Evolutionary conservation across 1,140 invertebrate genomes (phyloP).

Genomic region (Atta colombica): DNA sequence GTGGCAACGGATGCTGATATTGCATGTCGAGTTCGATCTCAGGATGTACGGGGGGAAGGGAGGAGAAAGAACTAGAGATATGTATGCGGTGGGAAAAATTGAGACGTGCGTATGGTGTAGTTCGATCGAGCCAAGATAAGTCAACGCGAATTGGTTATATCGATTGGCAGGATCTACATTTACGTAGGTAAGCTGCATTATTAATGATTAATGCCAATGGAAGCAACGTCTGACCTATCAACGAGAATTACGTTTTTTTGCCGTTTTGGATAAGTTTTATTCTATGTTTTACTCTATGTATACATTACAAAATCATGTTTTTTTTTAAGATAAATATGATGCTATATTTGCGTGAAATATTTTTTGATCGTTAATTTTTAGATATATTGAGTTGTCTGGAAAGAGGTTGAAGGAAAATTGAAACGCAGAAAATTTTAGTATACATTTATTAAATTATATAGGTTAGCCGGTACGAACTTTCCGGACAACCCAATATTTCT

Average conservation of each 20-base stretch:
- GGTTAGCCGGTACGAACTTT: no score
- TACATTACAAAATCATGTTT: background rate
- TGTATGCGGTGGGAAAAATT: slow-evolving; percentile 23
- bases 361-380: background rate
- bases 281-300: background rate
- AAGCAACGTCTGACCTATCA: slow-evolving; percentile 46
- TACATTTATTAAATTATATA: no score
- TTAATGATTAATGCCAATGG: slow-evolving; percentile 45
- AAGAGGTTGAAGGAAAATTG: no score
- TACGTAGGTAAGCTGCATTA: slow-evolving; percentile 18
- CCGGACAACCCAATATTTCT: no score
- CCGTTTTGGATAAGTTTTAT: background rate
- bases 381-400: background rate
- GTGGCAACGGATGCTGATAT: slow-evolving; percentile 54
- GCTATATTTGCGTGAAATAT: background rate
- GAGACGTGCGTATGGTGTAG: slow-evolving; percentile 48
- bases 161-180: slow-evolving; percentile 34
- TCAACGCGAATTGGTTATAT: slow-evolving; percentile 43
- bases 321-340: background rate
- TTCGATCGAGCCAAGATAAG: slow-evolving; percentile 46
- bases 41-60: background rate
- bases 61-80: background rate
- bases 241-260: slow-evolving; percentile 35
- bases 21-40: slow-evolving; percentile 36
- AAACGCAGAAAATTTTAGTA: no score